Evolutionary conservation across 1,140 invertebrate genomes (phyloP), one percentile per base, ranked within the genome.

Genomic region (Pentalonia nigronervosa): DNA sequence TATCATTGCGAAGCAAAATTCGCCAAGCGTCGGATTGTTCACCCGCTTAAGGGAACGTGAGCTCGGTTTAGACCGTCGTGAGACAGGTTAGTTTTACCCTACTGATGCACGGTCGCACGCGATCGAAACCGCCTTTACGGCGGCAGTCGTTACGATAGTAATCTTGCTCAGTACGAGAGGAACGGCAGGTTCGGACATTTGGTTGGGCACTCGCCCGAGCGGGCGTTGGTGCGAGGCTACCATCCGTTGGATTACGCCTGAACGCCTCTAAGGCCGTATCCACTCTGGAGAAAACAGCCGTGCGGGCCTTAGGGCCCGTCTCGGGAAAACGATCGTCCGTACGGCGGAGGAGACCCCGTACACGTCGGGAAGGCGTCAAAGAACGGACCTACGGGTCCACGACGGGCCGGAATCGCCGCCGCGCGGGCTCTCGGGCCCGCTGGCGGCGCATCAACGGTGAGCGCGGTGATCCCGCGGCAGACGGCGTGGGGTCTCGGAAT

Each of bases 1-100:
- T 97, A 97, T 97, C 97, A 97, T 97, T 97, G 97, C 96, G 96
- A 97, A 97, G 97, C 97, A 97, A 96, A 97, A 97, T 97, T 97
- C 96, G 96, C 96, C 96, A 97, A 97, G 97, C 96, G 97, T 97
- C 96, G 97, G 97, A 97, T 97, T 97, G 96, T 97, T 97, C 97
- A 97, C 96, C 96, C 96, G 87, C 87, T 53, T 89, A 89, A 56
- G 48, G 48, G 87, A 89, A 89, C 87, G 87, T 89, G 87, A 89
- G 87, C 87, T 89, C 41, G 83, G 83, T 86, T 86, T 86, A 86
- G 83, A 86, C 83, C 83, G 83, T 86, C 83, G 83, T 86, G 48
- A 89, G 87, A 89, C 87, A 89, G 87, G 87, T 89, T 89, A 89
- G 87, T 89, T 89, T 89, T 89, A 89, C 86, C 86, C 86, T 88